phyloP scores from a whole-genome alignment of 2,113 vertebrate species.

The Aspidoscelis tigris region DNA sequence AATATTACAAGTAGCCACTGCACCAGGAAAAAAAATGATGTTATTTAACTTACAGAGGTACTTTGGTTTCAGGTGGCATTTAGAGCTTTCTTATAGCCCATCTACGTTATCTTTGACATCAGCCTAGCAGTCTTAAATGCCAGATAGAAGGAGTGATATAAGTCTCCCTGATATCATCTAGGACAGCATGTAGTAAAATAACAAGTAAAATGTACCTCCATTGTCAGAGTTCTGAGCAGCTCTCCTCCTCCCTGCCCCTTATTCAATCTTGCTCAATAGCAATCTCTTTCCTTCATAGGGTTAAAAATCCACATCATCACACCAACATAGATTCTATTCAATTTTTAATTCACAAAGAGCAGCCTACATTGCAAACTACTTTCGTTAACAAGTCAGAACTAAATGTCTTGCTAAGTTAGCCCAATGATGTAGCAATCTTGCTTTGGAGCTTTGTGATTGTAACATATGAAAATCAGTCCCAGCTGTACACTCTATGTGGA shows the following conservation, averaged over 20 bases:
- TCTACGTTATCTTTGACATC: constrained; percentile 36
- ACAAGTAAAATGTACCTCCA: constrained; percentile 5
- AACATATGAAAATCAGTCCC: constrained; percentile 1
- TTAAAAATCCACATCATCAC: not conserved
- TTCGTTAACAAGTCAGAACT: not conserved
- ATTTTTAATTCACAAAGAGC: not conserved
- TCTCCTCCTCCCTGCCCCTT: not conserved
- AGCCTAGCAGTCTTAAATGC: constrained; percentile 31
- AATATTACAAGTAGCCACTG: constrained; percentile 43
- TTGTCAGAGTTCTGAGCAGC: constrained; percentile 4
- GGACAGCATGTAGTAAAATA: constrained; percentile 28
- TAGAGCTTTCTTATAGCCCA: constrained; percentile 40
- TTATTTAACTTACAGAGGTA: constrained; percentile 25
- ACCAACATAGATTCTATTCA: constrained; percentile 11
- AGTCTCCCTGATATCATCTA: constrained; percentile 31
- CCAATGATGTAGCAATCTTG: too few relatives aligned
- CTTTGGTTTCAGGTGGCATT: constrained; percentile 29
- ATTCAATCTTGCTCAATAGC: too few relatives aligned
- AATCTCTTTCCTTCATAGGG: not conserved
- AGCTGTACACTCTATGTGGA: not conserved
- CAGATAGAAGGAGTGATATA: constrained; percentile 7
- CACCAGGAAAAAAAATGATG: constrained; percentile 9
- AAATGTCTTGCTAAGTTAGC: not conserved
- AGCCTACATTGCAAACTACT: constrained; percentile 18
- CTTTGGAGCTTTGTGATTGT: constrained; percentile 29